Evolutionary conservation across 2,797 vertebrate genomes (phyloP), one percentile per base, ranked within the genome.

Genomic region (Notamacropus eugenii): DNA sequence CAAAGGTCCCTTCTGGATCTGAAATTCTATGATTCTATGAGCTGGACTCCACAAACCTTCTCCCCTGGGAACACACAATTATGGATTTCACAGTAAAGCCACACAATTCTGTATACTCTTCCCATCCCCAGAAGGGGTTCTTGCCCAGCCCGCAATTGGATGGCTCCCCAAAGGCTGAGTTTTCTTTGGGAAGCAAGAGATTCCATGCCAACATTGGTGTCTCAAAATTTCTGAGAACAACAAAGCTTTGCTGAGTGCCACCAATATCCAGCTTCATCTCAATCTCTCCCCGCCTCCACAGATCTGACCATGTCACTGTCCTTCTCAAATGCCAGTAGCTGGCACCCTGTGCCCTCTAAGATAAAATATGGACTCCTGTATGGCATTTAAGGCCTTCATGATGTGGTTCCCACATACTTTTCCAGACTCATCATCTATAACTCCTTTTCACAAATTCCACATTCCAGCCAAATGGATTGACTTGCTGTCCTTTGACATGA

Each of bases 211-310:
- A 93, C 91, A 56, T 40, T 34, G 0, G 57, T 93, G 94, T 96
- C 95, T 92, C n/a, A 58, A 95, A 97, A 52, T 96, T 95, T 97
- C 93, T 92, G 95, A 95, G 94, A 98, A 98, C 96, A 98, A 96
- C 94, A 96, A 93, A 0, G 0, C 0, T 31, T 95, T 98, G 97
- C 97, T 96, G 94, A 91, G 91, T 92, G 59, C 58, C 96, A 96
- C 58, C 93, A 95, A 95, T 92, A 93, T 92, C 96, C 11, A 94
- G 94, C 19, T 22, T 74, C n/a, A n/a, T 74, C n/a, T 74, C n/a
- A 74, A 9, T 74, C 67, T 74, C 16, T 46, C n/a, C 6, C n/a
- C 31, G 3, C 8, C n/a, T 82, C 67, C n/a, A 82, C n/a, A 40
- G 8, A 40, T 82, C n/a, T 82, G n/a, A 40, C 19, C 16, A 82